Percentiles rank a stretch among this genome's conserved stretches.
These are phyloP conservation scores for Andinoacara biseriatus DNA, from an alignment of 2,113 vertebrate genomes.

Conservation along the genomic window DNA sequence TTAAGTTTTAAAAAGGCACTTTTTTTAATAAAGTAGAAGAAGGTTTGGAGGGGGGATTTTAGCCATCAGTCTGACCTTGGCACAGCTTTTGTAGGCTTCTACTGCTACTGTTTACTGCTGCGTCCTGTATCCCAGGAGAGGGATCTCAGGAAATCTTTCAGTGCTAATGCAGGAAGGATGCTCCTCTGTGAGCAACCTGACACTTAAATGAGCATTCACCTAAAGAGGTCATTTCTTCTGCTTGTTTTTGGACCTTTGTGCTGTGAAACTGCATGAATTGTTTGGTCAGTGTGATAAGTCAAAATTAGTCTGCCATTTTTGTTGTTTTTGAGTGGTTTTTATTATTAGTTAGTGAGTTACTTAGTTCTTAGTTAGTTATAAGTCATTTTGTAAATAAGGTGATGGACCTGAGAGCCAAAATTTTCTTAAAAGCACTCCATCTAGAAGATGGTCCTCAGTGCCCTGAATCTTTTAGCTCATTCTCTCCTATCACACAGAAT, in stretches of 20 bases:
- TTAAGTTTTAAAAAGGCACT: neutral
- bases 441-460: too few species aligned
- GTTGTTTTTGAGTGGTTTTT: too few species aligned
- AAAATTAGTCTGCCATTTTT: too few species aligned
- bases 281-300: too few species aligned
- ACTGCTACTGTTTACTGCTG: conserved; percentile 11
- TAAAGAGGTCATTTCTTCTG: neutral
- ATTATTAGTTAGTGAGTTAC: too few species aligned
- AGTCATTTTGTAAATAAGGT: too few species aligned
- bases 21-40: neutral
- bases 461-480: too few species aligned
- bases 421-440: too few species aligned
- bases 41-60: neutral
- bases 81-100: neutral
- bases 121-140: conserved; percentile 17
- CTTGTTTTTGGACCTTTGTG: neutral
- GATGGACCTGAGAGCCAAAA: too few species aligned
- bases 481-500: too few species aligned
- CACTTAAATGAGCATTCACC: neutral
- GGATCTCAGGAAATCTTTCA: conserved; percentile 29
- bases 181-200: conserved; percentile 8
- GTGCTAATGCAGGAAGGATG: conserved; percentile 20
- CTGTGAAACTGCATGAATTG: neutral
- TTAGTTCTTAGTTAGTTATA: too few species aligned
- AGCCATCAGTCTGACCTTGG: neutral